Evolutionary conservation across 2,797 vertebrate species (phyloP).

Genomic region (Neopelma chrysocephalum): DNA sequence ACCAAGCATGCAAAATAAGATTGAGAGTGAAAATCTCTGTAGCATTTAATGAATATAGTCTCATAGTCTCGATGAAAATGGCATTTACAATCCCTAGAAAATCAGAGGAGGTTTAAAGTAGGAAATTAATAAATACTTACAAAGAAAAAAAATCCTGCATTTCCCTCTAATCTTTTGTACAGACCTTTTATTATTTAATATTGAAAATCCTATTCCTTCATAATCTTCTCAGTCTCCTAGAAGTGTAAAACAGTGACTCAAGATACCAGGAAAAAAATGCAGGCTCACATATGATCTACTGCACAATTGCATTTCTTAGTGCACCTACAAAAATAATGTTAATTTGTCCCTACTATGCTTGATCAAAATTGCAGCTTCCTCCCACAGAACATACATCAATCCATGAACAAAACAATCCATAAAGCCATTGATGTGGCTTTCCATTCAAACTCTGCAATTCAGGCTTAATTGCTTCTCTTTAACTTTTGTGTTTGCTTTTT

Average conservation of each 20-base stretch:
- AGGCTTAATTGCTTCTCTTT: background rate
- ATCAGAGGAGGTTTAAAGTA: background rate
- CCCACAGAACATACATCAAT: background rate
- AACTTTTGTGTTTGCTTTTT: background rate
- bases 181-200: background rate
- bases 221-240: background rate
- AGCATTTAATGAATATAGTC: background rate
- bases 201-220: background rate
- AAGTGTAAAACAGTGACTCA: background rate
- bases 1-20: background rate
- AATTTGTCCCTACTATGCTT: background rate
- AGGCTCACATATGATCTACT: background rate
- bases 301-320: background rate
- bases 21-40: background rate
- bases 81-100: background rate
- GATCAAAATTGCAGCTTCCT: background rate
- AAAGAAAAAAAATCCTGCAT: background rate
- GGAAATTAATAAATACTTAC: background rate
- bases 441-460: background rate
- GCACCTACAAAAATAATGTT: background rate
- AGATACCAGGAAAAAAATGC: background rate
- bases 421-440: background rate
- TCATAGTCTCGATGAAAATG: background rate
- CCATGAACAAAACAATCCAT: background rate
- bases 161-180: background rate